phyloP scores from a whole-genome alignment of 2,113 vertebrate genomes.

The Megaceryle torquata region DNA sequence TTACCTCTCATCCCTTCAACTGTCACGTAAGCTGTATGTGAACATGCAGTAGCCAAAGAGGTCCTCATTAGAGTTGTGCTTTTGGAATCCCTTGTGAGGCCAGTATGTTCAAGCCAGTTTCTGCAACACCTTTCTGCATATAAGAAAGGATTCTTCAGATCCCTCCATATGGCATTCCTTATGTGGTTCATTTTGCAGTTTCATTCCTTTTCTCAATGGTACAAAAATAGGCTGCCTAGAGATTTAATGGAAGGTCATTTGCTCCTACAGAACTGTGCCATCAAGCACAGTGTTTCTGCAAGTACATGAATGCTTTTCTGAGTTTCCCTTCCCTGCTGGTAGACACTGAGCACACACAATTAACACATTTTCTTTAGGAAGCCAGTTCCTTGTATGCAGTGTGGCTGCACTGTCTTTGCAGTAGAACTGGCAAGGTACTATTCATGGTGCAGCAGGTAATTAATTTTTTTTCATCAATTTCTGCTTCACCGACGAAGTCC shows the following conservation, averaged over 20 bases:
- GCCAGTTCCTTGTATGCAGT: not conserved
- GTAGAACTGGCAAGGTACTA: not conserved
- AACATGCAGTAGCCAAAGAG: not conserved
- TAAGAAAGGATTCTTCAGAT: not conserved
- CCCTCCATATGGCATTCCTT: not conserved
- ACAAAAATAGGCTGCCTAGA: not conserved
- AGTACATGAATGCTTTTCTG: not conserved
- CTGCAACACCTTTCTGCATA: not conserved
- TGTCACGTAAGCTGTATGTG: not conserved
- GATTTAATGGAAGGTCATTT: not conserved
- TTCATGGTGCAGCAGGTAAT: not conserved
- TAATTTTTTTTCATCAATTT: not conserved
- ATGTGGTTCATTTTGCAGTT: not conserved
- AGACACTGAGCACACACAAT: not conserved
- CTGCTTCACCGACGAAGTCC: not conserved
- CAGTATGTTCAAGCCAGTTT: not conserved
- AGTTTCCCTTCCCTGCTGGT: not conserved
- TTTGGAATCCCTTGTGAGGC: not conserved
- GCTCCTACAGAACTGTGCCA: not conserved
- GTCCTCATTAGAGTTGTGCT: not conserved
- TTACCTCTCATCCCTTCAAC: not conserved
- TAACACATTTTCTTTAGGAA: not conserved
- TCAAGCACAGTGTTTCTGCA: not conserved
- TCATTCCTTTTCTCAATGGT: not conserved
- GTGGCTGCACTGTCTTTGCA: not conserved